phyloP scores from a whole-genome alignment of 2,113 vertebrate genomes.

The Pollimyrus isidori region DNA sequence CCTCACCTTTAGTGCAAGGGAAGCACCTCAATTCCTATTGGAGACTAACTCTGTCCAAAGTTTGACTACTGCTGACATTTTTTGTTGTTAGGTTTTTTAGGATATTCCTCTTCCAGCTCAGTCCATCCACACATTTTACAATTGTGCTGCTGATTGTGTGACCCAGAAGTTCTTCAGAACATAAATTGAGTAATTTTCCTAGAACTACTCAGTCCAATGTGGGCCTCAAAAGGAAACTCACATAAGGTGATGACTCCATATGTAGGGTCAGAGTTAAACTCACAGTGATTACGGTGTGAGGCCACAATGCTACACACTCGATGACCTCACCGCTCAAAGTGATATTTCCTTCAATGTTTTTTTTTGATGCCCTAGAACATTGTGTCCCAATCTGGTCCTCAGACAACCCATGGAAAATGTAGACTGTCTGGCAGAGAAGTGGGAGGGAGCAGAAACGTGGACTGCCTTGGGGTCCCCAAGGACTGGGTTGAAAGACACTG shows the following conservation, averaged over 20 bases:
- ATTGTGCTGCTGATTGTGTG: background rate
- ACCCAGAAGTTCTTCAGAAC: background rate
- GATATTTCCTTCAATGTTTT: background rate
- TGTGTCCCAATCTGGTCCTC: background rate
- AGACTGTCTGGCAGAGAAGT: background rate
- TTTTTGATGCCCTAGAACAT: background rate
- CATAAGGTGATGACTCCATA: background rate
- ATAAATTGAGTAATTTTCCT: background rate
- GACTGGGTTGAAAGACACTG: background rate
- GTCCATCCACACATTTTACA: background rate
- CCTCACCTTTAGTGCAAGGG: background rate
- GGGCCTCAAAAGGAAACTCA: background rate
- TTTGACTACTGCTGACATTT: background rate
- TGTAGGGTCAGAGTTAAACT: background rate
- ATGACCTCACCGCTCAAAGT: background rate
- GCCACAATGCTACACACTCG: background rate
- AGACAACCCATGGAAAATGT: background rate
- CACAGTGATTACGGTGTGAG: background rate
- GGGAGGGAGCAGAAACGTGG: background rate
- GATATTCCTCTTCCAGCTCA: background rate
- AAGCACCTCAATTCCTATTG: background rate
- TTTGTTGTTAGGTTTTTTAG: background rate
- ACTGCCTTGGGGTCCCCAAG: background rate
- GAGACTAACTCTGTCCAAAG: background rate
- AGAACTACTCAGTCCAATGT: background rate